These are phyloP conservation scores for Phasianus colchicus DNA, from an alignment of 2,113 vertebrate genomes.

Conservation along the genomic window DNA sequence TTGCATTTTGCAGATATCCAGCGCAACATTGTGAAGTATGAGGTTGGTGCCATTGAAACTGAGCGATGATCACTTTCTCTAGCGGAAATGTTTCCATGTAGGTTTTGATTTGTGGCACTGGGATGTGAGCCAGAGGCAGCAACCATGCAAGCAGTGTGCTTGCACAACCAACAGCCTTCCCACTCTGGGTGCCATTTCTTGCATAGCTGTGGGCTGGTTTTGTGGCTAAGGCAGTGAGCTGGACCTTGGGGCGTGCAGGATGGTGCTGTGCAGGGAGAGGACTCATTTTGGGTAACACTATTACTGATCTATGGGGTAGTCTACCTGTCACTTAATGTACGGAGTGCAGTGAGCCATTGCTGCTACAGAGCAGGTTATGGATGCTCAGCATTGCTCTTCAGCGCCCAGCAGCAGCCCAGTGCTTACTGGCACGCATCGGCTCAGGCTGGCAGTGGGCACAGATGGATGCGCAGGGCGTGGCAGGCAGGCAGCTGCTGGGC, in stretches of 20 bases:
- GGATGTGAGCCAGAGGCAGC: not conserved
- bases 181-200: not conserved
- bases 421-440: not conserved
- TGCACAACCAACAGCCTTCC: not conserved
- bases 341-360: not conserved
- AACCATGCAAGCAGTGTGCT: not conserved
- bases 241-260: not conserved
- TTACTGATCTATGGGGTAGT: not conserved
- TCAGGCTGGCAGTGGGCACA: not conserved
- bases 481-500: not conserved
- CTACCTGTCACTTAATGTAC: not conserved
- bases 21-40: not conserved
- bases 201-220: not conserved
- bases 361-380: not conserved
- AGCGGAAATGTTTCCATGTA: not conserved
- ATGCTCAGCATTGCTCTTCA: not conserved
- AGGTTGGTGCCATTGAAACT: not conserved
- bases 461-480: not conserved
- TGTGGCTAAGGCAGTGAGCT: not conserved
- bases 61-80: not conserved
- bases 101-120: not conserved
- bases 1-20: not conserved
- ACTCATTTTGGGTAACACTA: not conserved
- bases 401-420: not conserved
- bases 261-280: not conserved